Evolutionary conservation across 1,140 invertebrate species (phyloP), one percentile per base, ranked within the genome.

Genomic region (Zaprionus taronus): DNA sequence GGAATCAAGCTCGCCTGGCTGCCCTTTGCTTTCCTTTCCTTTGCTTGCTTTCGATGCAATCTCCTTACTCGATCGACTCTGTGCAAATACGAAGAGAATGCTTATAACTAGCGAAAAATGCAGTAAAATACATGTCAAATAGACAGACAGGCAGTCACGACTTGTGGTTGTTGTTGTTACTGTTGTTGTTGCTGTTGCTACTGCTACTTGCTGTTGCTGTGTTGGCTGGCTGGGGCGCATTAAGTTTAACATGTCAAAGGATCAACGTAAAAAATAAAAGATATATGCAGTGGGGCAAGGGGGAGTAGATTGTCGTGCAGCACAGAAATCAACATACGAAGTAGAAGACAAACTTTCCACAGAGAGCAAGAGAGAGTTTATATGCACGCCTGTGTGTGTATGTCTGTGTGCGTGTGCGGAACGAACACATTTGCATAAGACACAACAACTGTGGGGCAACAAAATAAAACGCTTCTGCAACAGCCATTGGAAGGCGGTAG

Each of bases 181-280:
- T n/a, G n/a, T n/a, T n/a, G n/a, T 60, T 67, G 78, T 78, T 44
- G 28, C 38, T 58, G 20, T 62, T 64, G 36, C 24, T 44, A 4
- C 7, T 41, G 58, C 26, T 36, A 31, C 31, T 31, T 31, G 31
- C 31, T 28, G 26, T 28, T 28, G 26, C 26, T 28, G 26, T 28
- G 26, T 28, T 28, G 26, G 26, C 24, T 60, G 44, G 57, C 57
- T 61, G 36, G 65, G 70, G 72, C 84, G 85, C 85, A 85, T 90
- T 89, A 90, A 89, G 85, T 85, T 90, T 81, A 85, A 77, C 82
- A 85, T 90, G 85, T 90, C 85, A 90, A 90, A 90, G 86, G 85
- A 90, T 90, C 79, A 90, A 80, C 44, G 79, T 49, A 79, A 74
- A 75, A 80, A 57, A 55, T 56, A 67, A 53, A 38, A 57, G 41